Base-by-base conservation (phyloP, 2,888 invertebrate genomes). In the Polylopha cassiicola region DNA sequence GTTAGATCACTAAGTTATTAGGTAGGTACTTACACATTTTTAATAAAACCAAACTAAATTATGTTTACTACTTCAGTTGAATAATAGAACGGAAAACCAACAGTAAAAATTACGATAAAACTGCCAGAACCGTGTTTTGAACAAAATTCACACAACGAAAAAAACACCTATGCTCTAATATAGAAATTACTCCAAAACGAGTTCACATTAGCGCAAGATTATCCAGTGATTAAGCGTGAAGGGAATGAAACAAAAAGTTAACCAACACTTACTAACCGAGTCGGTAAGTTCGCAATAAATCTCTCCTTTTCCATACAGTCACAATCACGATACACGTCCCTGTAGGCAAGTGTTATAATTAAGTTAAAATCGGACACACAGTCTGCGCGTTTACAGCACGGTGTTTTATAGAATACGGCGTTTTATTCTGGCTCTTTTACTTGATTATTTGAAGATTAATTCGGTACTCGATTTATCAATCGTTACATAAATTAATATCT, bases 271-370 rank as follows among this genome's bases (percentile, higher is more conserved):
- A 77, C 76, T 71, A 71, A 76, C 71, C 70, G 72, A 74, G 64
- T 66, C 71, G 67, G 73, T 65, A 72, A 74, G 73, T 72, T 74
- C 62, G 75, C 73, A 67, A 82, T 82, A 84, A 82, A 84, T 84
- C 82, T 81, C 68, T 58, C 58, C 62, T 57, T 58, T 58, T 61
- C 58, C 56, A 58, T 65, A 61, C 67, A 73, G 57, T 70, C 72
- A 79, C 76, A 73, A 73, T 73, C 69, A 60, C 64, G 64, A 54
- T n/a, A n/a, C 56, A 61, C 58, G 57, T 67, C 60, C 54, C 65
- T 75, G 75, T 72, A 76, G 71, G 71, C 77, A 74, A 77, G 75
- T 74, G 77, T 79, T 82, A 81, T 81, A 81, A 84, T 84, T 82
- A 81, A 80, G 77, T 74, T 73, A 61, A 71, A 69, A 58, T 67